Base-by-base conservation (phyloP, 1,140 invertebrate species). In the Trichomalopsis sarcophagae region DNA sequence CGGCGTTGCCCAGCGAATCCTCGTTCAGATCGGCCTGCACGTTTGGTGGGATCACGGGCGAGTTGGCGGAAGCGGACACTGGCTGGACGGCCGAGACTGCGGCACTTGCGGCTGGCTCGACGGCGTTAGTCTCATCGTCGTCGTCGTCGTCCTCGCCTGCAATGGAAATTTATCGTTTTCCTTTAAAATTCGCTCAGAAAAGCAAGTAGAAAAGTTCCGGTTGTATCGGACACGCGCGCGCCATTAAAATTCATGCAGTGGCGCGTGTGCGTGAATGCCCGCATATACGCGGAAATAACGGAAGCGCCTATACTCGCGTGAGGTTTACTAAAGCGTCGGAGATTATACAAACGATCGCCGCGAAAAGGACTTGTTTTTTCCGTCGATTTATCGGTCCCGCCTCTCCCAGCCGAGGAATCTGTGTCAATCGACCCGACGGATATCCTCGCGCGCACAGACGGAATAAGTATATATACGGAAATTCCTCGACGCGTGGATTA, bases 81-180 rank as follows among this genome's bases (percentile, higher is more conserved):
- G 90, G 88, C 17, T 91, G 90, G 55, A 88, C 81, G 9, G 89
- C 84, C 33, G 90, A 88, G 55, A 87, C 84, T 7, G 87, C 86
- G 2, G 89, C 88, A 10, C 87, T 88, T 10, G 89, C 90, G 5
- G 90, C 92, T 4, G 94, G 92, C 66, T 91, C 90, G 10, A 91
- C 92, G 6, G 93, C 90, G 40, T 89, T 90, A 0, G 93, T 91
- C 14, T 95, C 94, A 73, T 95, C 95, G 47, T 96, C 96, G 77
- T 97, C 96, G 80, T 96, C 96, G 78, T 97, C 96, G 68, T 96
- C 96, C 55, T 94, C 93, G 36, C 92, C 92, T 91, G 86, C 0
- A 23, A 84, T 7, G 9, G 3, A 21, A 78, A 62, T 33, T 47
- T 4, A 79, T 7, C 0, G 1, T 21, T 21, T 66, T 66, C 21